Evolutionary conservation across 2,113 vertebrate genomes (phyloP).

Genomic region (Halcyon malimbica): DNA sequence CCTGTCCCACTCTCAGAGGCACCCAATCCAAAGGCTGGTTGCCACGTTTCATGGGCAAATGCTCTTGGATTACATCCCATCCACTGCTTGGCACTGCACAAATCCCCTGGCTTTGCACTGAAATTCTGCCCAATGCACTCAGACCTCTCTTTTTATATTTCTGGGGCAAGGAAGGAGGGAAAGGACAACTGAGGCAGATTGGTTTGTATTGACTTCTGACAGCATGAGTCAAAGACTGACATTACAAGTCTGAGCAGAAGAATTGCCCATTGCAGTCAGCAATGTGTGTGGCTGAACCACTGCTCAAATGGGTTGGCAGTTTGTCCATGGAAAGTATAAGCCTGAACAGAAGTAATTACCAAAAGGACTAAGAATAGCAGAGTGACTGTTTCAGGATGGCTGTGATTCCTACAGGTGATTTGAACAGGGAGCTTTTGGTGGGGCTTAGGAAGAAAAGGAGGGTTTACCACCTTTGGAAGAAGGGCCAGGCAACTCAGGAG

Average conservation of each 20-base stretch:
- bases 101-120: background rate
- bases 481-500: too few species aligned
- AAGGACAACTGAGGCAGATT: background rate
- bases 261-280: background rate
- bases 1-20: background rate
- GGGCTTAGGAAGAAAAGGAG: too few species aligned
- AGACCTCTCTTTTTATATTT: background rate
- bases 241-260: background rate
- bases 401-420: background rate
- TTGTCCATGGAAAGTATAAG: background rate
- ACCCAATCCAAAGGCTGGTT: background rate
- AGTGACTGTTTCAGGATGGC: background rate
- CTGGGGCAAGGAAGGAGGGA: background rate
- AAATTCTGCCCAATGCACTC: background rate
- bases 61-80: rapidly evolving
- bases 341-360: background rate
- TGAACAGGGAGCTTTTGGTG: too few species aligned
- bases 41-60: background rate
- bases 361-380: background rate
- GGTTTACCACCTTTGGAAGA: too few species aligned
- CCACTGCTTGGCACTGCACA: background rate
- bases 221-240: background rate
- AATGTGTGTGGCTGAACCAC: background rate
- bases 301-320: background rate
- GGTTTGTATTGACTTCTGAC: background rate